Conservation (phyloP, 2,888 invertebrate species). For the Acheta domesticus region DNA sequence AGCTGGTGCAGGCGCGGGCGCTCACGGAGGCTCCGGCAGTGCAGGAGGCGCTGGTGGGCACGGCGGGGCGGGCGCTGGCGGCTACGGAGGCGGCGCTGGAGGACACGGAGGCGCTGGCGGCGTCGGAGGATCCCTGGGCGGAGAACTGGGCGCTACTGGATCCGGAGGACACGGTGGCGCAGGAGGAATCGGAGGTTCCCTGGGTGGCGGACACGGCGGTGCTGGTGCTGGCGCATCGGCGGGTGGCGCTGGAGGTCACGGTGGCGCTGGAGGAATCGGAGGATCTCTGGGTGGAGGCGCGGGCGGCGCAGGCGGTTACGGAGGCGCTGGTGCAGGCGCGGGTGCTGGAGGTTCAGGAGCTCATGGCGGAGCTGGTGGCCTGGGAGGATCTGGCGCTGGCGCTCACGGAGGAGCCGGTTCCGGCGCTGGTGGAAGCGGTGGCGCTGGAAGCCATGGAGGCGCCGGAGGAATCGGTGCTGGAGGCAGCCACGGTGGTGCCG, state of each 20-base stretch:
- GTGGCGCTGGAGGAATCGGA: no score
- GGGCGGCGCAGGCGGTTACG: background rate
- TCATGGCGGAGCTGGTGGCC: background rate
- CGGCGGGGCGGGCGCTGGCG: background rate
- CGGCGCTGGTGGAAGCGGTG: background rate
- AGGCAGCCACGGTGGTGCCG: no score
- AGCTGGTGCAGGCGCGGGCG: no score
- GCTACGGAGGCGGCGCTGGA: background rate
- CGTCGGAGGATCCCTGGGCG: background rate
- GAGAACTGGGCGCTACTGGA: background rate
- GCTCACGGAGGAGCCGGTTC: background rate
- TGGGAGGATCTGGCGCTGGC: background rate
- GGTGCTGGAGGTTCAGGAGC: background rate
- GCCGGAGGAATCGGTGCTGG: background rate
- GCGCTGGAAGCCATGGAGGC: background rate
- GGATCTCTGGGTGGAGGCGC: no score
- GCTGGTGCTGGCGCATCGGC: no score
- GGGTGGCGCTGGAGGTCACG: background rate
- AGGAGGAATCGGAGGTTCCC: background rate
- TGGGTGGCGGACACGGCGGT: background rate
- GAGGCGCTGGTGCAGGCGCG: background rate
- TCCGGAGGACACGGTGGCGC: background rate
- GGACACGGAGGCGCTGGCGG: background rate
- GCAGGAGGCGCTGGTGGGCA: background rate
- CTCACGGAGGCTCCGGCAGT: background rate